phyloP scores from a whole-genome alignment of 92 coral and sea anemone genomes.

The Pocillopora meandrina region DNA sequence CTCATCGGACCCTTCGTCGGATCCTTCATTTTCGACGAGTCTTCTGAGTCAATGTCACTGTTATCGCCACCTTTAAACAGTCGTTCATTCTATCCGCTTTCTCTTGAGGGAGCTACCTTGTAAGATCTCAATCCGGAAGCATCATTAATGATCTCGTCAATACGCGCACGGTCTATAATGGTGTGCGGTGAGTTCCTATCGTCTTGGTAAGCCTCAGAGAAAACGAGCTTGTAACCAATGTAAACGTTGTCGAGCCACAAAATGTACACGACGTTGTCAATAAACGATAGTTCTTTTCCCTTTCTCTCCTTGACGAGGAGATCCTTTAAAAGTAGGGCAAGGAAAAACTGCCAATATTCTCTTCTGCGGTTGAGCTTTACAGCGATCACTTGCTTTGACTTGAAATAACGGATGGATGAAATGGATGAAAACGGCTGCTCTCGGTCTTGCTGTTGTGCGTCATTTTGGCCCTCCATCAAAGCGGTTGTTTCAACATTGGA shows the following conservation, averaged over 20 bases:
- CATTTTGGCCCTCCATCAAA: slow-evolving; percentile 2
- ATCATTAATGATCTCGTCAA: not conserved
- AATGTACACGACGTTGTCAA: not conserved
- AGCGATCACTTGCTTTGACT: not conserved
- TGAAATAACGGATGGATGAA: too few relatives aligned
- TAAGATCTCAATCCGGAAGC: not conserved
- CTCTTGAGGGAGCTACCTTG: not conserved
- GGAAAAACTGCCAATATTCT: not conserved
- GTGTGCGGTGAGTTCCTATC: too few relatives aligned
- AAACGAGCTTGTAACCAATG: not conserved
- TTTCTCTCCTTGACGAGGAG: too few relatives aligned
- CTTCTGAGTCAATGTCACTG: not conserved
- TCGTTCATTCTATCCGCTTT: not conserved
- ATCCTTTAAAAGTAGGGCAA: not conserved
- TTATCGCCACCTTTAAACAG: not conserved
- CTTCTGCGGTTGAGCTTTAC: not conserved
- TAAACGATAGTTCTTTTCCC: not conserved
- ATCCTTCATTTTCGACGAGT: too few relatives aligned
- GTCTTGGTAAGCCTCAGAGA: not conserved
- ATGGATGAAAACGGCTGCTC: too few relatives aligned
- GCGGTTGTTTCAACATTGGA: not conserved
- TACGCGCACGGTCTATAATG: not conserved
- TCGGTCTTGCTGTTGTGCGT: too few relatives aligned
- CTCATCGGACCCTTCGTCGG: too few relatives aligned
- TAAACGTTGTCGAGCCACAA: not conserved